Conservation (phyloP, 2,113 vertebrate species). For the Takifugu flavidus region DNA sequence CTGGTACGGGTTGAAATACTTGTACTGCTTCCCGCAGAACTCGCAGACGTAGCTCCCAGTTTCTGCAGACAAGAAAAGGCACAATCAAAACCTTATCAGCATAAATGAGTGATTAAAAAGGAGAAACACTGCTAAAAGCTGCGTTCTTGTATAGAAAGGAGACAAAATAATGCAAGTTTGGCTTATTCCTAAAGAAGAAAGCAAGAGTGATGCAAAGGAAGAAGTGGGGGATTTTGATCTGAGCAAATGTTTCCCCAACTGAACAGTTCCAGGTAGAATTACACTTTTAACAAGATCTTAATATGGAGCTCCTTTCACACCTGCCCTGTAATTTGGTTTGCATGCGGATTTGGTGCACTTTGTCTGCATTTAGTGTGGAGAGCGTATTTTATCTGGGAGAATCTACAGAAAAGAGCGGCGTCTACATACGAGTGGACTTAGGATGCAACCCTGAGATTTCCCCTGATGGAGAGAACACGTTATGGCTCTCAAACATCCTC, state of each 20-base stretch:
- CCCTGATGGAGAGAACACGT: no score
- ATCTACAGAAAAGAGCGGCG: slow-evolving; percentile 5
- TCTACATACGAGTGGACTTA: no score
- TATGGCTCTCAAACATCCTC: no score
- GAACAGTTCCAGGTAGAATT: neutral
- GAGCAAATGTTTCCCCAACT: neutral
- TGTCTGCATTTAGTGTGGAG: no score
- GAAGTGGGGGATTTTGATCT: slow-evolving; percentile 16
- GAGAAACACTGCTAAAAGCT: slow-evolving; percentile 28
- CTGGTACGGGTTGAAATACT: slow-evolving; percentile 98
- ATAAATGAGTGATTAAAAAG: neutral
- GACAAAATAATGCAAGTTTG: slow-evolving; percentile 1
- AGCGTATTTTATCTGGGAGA: neutral
- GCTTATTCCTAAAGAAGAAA: slow-evolving; percentile 12
- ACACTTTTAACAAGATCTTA: slow-evolving; percentile 21
- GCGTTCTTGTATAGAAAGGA: slow-evolving; percentile 7
- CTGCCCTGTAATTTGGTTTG: no score
- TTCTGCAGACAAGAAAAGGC: slow-evolving; percentile 76
- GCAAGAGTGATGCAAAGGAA: slow-evolving; percentile 19
- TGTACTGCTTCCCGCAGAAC: slow-evolving; percentile 98
- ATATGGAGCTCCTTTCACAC: neutral
- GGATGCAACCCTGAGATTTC: no score
- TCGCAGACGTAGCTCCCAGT: slow-evolving; percentile 97
- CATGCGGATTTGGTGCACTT: no score
- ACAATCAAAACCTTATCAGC: slow-evolving; percentile 15